phyloP scores from a whole-genome alignment of 2,113 vertebrate species.

The Phoenicopterus ruber region DNA sequence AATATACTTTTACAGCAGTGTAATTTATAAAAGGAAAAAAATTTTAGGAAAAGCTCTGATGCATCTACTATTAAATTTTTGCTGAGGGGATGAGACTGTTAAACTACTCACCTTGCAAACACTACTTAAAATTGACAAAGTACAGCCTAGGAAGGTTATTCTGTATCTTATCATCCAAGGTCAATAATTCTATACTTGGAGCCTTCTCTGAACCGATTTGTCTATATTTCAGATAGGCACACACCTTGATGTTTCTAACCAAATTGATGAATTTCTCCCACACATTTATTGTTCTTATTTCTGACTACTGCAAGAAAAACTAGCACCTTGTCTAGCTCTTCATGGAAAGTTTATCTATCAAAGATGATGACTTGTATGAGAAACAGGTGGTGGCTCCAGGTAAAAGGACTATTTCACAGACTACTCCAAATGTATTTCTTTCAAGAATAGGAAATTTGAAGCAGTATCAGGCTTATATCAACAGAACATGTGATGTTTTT shows the following conservation, averaged over 20 bases:
- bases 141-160: not conserved
- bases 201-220: not conserved
- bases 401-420: conserved; percentile 10
- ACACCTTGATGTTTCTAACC: conserved; percentile 20
- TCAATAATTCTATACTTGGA: conserved; percentile 43
- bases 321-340: not conserved
- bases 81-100: not conserved
- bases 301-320: not conserved
- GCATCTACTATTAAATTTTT: not conserved
- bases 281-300: conserved; percentile 18
- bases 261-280: conserved; percentile 22
- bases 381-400: not conserved
- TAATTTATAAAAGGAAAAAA: not conserved
- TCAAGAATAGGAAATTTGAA: not conserved
- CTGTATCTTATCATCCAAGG: not conserved
- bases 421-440: not conserved
- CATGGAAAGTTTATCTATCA: conserved; percentile 42
- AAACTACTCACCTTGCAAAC: not conserved
- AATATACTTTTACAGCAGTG: not conserved
- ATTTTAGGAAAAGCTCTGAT: not conserved
- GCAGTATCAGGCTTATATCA: not conserved
- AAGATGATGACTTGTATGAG: not conserved
- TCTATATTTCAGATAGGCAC: not conserved
- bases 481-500: not conserved
- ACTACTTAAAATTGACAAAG: conserved; percentile 19